Evolutionary conservation across 2,888 invertebrate species (phyloP), one percentile per base, ranked within the genome.

Genomic region (Diarsia brunnea): DNA sequence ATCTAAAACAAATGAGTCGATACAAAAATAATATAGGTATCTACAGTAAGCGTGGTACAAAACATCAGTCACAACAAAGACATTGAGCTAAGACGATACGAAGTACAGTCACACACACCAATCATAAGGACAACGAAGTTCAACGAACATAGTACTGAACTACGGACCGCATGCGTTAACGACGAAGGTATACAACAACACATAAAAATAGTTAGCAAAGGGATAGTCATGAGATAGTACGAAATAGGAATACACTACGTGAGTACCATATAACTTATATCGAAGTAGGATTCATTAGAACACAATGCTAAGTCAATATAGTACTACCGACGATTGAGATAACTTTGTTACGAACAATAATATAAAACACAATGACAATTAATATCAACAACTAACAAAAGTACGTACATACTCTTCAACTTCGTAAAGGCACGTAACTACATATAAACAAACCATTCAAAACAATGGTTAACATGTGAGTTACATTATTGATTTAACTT

Each of bases 81-180:
- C 88, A 93, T 94, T 95, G 94, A 94, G 94, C 94, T 91, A 91
- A 89, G 88, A 90, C 89, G 81, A 88, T 88, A 90, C 86, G 79
- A 88, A 88, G 82, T 84, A 82, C 86, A 87, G 77, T 79, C 89
- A 84, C 73, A 84, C 84, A 80, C 74, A 80, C 81, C 71, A 82
- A 75, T 79, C 74, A 69, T 49, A 76, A 58, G 69, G 69, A 73
- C 70, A 78, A 78, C 55, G 16, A 76, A 58, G 69, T 67, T 72
- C 70, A 78, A 78, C 55, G 16, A 75, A 76, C 79, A 73, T 58
- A 79, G 31, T 75, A 73, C 67, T 49, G 47, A 71, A 82, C 21
- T 75, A 76, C 45, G 31, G 55, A 70, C 67, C 10, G 14, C 69
- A 65, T 65, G 65, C 73, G 14, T 61, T 49, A 16, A 70, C 64